A percentile compares a stretch with the other conserved stretches of the same genome.
Conservation (phyloP, 2,797 vertebrate genomes). For the Rhinichthys osculus region DNA sequence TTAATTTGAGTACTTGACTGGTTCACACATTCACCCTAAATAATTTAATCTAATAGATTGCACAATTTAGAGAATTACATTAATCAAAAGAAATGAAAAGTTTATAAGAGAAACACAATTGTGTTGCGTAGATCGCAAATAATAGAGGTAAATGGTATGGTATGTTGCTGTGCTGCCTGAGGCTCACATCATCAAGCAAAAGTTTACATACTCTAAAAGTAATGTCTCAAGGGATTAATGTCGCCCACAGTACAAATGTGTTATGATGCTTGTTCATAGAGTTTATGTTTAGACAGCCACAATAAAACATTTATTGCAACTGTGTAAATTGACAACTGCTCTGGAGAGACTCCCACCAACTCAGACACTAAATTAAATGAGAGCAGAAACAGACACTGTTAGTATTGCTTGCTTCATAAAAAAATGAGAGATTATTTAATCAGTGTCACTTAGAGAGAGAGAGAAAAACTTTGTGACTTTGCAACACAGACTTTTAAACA, state of each 20-base stretch:
- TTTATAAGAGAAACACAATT: background rate
- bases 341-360: slow-evolving; percentile 9
- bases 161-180: background rate
- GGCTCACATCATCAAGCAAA: background rate
- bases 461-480: background rate
- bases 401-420: background rate
- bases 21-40: background rate
- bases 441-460: background rate
- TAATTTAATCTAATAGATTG: background rate
- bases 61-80: background rate
- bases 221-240: background rate
- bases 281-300: slow-evolving; percentile 1
- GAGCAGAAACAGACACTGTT: background rate
- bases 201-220: background rate
- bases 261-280: background rate
- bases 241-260: background rate
- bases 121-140: background rate
- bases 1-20: background rate
- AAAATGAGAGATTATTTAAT: slow-evolving; percentile 11
- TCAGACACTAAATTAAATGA: slow-evolving; percentile 25
- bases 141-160: background rate
- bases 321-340: slow-evolving; percentile 16
- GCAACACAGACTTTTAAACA: no score
- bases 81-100: background rate
- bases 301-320: slow-evolving; percentile 18